These are phyloP conservation scores for Drosophila meridionalis DNA, from an alignment of 2,888 invertebrate species.

Conservation along the genomic window DNA sequence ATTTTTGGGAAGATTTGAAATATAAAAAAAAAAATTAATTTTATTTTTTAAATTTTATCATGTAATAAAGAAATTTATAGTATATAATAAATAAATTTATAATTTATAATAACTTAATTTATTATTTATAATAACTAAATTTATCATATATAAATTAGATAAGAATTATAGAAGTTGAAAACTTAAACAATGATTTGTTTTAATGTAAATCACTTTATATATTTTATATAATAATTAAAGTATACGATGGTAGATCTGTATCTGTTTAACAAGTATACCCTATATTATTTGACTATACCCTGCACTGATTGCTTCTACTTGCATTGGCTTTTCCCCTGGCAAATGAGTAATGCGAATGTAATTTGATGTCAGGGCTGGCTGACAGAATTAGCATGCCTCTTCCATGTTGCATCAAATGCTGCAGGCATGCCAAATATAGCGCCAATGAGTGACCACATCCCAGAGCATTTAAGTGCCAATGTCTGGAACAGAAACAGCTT, in stretches of 20 bases:
- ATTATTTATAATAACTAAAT: no score
- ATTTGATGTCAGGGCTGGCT: slow-evolving; percentile 63
- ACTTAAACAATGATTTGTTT: no score
- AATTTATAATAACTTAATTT: no score
- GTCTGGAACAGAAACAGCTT: slow-evolving; percentile 64
- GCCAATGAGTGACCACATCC: slow-evolving; percentile 62
- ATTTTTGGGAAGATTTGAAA: no score
- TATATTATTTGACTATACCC: background rate
- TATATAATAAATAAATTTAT: no score
- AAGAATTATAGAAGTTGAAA: no score
- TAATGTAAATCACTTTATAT: no score
- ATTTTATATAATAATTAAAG: no score
- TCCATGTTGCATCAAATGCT: slow-evolving; percentile 46
- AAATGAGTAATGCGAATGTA: slow-evolving; percentile 65
- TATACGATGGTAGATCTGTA: background rate
- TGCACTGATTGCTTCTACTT: background rate
- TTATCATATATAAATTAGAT: no score
- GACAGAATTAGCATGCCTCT: slow-evolving; percentile 64
- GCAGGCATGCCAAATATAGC: slow-evolving; percentile 55
- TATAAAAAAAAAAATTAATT: no score
- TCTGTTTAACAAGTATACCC: background rate
- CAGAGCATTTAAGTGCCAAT: slow-evolving; percentile 73
- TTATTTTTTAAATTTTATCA: no score
- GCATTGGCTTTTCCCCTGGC: background rate
- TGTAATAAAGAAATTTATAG: no score